These are phyloP conservation scores for Epistrophe grossulariae DNA, from an alignment of 2,888 invertebrate species.

Conservation along the genomic window DNA sequence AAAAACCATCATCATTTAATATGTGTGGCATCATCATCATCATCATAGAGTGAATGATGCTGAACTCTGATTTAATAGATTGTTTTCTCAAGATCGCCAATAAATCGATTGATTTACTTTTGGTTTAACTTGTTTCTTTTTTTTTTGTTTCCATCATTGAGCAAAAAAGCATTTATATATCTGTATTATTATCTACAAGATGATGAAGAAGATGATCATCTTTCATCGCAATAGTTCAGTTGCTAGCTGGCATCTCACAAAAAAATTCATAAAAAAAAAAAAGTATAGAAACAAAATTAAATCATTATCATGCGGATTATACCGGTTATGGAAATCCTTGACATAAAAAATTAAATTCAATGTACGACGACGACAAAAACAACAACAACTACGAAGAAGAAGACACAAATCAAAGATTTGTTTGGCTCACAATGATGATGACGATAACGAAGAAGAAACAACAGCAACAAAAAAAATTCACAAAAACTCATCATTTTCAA, in stretches of 20 bases:
- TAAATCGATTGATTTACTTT: slow-evolving; percentile 58
- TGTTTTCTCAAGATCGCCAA: slow-evolving; percentile 45
- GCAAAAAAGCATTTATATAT: slow-evolving; percentile 30
- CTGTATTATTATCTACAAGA: slow-evolving; percentile 14
- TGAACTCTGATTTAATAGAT: slow-evolving; percentile 42
- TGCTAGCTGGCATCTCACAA: slow-evolving; percentile 31
- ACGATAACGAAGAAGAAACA: slow-evolving; percentile 18
- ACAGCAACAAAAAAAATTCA: slow-evolving; percentile 2
- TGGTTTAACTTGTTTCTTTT: slow-evolving; percentile 24
- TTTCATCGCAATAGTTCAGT: slow-evolving; percentile 7
- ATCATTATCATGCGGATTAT: slow-evolving; percentile 73
- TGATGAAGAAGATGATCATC: slow-evolving; percentile 30
- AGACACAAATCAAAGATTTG: slow-evolving; percentile 18
- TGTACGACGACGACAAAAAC: slow-evolving; percentile 27
- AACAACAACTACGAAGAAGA: slow-evolving; percentile 17
- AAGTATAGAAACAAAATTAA: slow-evolving; percentile 56
- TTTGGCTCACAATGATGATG: slow-evolving; percentile 13
- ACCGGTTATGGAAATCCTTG: slow-evolving; percentile 83
- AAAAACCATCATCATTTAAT: background rate
- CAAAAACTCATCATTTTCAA: slow-evolving; percentile 49
- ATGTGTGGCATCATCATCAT: slow-evolving; percentile 31
- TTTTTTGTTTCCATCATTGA: background rate
- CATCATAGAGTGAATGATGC: background rate
- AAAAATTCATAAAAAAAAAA: background rate
- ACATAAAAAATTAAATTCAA: slow-evolving; percentile 79